phyloP scores from a whole-genome alignment of 2,797 vertebrate genomes.

The Buceros bicornis region DNA sequence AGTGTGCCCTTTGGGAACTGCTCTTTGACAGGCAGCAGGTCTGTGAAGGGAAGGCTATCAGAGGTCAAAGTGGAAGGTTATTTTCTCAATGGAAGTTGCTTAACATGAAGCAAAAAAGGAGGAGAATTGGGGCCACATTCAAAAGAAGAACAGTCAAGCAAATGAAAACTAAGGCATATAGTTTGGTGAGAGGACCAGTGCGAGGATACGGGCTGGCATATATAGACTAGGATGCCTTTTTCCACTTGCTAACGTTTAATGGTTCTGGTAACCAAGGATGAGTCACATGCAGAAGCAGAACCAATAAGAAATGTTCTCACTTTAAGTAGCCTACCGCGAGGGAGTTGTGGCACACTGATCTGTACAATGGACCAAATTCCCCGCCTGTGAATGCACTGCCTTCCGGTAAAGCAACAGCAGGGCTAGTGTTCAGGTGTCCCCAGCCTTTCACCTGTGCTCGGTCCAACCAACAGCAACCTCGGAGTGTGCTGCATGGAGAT shows the following conservation, averaged over 20 bases:
- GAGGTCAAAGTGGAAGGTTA: background rate
- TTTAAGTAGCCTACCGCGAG: background rate
- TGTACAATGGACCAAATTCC: background rate
- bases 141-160: background rate
- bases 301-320: background rate
- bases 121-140: background rate
- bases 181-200: background rate
- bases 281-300: background rate
- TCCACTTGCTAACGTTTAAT: background rate
- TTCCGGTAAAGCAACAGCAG: background rate
- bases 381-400: background rate
- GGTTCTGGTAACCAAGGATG: background rate
- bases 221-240: background rate
- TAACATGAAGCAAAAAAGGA: background rate
- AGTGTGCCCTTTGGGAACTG: background rate
- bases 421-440: background rate
- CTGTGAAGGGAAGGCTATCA: background rate
- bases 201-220: background rate
- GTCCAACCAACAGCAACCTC: background rate
- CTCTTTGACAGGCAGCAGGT: background rate
- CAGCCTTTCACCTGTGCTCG: background rate
- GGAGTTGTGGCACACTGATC: background rate
- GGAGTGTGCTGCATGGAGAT: background rate
- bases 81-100: background rate
- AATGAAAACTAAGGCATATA: background rate